Conservation (phyloP, 2,888 invertebrate genomes). For the Pollenia angustigena region DNA sequence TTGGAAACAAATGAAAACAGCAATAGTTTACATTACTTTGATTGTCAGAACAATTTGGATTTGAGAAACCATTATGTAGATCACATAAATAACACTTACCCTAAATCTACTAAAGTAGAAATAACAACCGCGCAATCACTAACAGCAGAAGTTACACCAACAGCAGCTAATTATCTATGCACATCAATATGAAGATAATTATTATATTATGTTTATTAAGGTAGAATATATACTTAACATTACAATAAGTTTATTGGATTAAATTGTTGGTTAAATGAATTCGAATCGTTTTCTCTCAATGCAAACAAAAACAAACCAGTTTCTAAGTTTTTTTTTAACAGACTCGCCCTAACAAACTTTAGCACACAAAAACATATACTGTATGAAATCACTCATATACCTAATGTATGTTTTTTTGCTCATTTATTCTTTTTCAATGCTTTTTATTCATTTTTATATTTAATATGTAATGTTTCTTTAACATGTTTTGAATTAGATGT, state of each 20-base stretch:
- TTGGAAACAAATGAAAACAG: background rate
- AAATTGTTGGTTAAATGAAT: slow-evolving; percentile 51
- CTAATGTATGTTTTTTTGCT: slow-evolving; percentile 31
- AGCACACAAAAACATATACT: background rate
- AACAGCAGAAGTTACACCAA: background rate
- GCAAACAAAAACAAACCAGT: slow-evolving; percentile 18
- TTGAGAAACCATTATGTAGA: slow-evolving; percentile 24
- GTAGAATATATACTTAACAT: slow-evolving; percentile 37
- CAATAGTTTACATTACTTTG: background rate
- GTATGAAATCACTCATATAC: slow-evolving; percentile 43
- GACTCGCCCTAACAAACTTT: slow-evolving; percentile 13
- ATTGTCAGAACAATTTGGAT: slow-evolving; percentile 31
- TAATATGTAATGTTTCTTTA: slow-evolving; percentile 38
- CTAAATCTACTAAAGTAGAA: background rate
- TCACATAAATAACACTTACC: background rate
- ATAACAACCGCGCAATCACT: background rate
- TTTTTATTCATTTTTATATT: slow-evolving; percentile 29
- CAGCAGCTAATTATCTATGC: slow-evolving; percentile 30
- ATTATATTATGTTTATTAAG: slow-evolving; percentile 50
- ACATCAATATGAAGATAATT: slow-evolving; percentile 58
- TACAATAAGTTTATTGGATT: slow-evolving; percentile 37
- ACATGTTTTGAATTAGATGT: slow-evolving; percentile 55
- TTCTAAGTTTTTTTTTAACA: slow-evolving; percentile 27
- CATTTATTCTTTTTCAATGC: slow-evolving; percentile 33
- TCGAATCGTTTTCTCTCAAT: slow-evolving; percentile 9